Conservation (phyloP, 2,113 vertebrate species). For the Apus apus region DNA sequence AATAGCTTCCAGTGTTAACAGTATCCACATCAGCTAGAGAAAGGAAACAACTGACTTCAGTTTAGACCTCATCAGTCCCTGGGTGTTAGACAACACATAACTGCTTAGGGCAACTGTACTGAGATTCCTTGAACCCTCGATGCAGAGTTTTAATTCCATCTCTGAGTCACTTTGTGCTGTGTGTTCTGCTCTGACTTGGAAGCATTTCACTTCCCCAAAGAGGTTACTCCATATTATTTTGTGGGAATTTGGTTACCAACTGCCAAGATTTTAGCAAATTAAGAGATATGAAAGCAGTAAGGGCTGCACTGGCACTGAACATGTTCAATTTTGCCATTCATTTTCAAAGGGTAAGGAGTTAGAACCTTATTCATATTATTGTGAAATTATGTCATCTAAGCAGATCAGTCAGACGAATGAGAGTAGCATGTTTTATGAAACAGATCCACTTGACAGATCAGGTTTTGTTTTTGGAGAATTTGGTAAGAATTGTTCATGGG, state of each 20-base stretch:
- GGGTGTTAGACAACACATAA: background rate
- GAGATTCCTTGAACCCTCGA: background rate
- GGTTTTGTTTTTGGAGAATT: background rate
- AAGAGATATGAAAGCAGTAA: background rate
- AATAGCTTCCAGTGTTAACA: background rate
- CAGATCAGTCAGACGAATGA: background rate
- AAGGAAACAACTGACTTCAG: background rate
- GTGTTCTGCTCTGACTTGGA: background rate
- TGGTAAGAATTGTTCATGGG: background rate
- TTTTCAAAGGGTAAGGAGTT: background rate
- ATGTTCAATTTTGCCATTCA: background rate
- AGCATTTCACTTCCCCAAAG: background rate
- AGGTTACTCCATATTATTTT: background rate
- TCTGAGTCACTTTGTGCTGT: background rate
- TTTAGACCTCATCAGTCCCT: background rate
- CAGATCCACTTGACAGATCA: background rate
- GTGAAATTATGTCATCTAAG: background rate
- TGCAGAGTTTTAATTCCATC: background rate
- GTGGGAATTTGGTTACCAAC: background rate
- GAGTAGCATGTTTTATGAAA: background rate
- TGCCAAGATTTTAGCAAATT: background rate
- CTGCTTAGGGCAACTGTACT: background rate
- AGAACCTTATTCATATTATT: background rate
- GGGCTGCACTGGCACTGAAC: background rate
- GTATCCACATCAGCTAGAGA: background rate